A percentile compares a stretch with the other conserved stretches of the same genome.
These are phyloP conservation scores for Trimorus sp. DNA, from an alignment of 2,888 invertebrate genomes.

Conservation along the genomic window DNA sequence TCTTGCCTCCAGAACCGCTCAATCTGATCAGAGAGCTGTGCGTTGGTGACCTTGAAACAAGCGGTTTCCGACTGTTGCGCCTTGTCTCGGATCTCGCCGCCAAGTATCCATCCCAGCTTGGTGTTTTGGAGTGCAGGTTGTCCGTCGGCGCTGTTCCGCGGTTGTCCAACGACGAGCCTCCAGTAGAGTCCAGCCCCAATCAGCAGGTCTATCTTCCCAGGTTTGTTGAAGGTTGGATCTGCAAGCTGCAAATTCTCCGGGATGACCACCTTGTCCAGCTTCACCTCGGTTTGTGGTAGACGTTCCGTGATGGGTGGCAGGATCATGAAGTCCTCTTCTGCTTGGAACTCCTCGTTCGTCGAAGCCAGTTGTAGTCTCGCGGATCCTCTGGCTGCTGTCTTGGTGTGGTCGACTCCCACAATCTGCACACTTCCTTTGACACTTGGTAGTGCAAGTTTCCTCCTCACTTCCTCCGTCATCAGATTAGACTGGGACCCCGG, in stretches of 20 bases:
- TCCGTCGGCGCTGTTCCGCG: neutral
- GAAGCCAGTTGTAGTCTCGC: neutral
- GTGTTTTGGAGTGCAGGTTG: slow-evolving; percentile 27
- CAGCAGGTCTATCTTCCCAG: slow-evolving; percentile 13
- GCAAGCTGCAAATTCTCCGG: neutral
- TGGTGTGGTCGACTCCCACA: neutral
- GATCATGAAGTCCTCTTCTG: slow-evolving; percentile 7
- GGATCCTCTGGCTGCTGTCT: neutral
- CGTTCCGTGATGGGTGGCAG: slow-evolving; percentile 15
- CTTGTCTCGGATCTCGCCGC: neutral
- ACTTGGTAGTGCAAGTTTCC: slow-evolving; percentile 12
- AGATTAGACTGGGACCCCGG: slow-evolving; percentile 54
- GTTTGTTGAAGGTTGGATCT: slow-evolving; percentile 25
- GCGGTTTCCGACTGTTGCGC: neutral
- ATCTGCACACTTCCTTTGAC: neutral
- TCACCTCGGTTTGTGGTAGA: neutral
- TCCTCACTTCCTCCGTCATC: slow-evolving; percentile 40
- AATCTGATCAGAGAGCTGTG: slow-evolving; percentile 16
- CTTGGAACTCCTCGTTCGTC: neutral
- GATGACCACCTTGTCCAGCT: neutral
- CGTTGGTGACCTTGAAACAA: slow-evolving; percentile 6
- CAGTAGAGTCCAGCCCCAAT: slow-evolving; percentile 25
- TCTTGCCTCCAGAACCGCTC: slow-evolving; percentile 34
- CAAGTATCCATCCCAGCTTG: neutral
- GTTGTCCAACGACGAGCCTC: slow-evolving; percentile 12